Conservation (phyloP, 2,797 vertebrate species). For the Tolypeutes matacus region DNA sequence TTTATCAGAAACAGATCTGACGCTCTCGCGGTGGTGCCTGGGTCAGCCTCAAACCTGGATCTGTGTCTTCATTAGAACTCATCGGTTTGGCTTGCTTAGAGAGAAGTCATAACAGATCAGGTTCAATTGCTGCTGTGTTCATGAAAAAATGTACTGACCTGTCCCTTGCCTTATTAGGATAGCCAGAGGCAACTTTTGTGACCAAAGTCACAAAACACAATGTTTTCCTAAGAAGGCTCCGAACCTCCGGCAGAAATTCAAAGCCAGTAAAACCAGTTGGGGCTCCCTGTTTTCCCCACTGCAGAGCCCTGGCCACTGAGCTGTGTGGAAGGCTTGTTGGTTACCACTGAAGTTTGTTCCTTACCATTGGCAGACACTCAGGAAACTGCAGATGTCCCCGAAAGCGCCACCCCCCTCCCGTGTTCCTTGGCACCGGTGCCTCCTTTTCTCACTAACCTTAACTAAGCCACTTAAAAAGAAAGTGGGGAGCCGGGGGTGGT, state of each 20-base stretch:
- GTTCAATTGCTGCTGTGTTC: constrained; percentile 65
- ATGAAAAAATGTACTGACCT: constrained; percentile 17
- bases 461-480: constrained; percentile 86
- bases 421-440: constrained; percentile 67
- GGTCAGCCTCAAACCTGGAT: constrained; percentile 43
- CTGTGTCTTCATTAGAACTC: constrained; percentile 75
- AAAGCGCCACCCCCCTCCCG: not conserved
- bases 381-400: not conserved
- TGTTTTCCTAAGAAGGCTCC: constrained; percentile 58
- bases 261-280: not conserved
- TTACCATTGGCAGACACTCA: not conserved
- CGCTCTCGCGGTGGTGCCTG: not conserved
- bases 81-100: constrained; percentile 79
- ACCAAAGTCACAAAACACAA: constrained; percentile 61
- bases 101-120: constrained; percentile 81
- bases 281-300: not conserved
- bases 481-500: constrained; percentile 73
- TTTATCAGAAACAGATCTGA: constrained; percentile 88
- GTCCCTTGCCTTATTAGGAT: constrained; percentile 63
- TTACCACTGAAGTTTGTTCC: not conserved
- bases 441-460: constrained; percentile 85
- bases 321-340: not conserved
- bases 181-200: constrained; percentile 22
- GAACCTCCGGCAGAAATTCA: not conserved
- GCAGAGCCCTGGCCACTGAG: not conserved